Conservation (phyloP, 2,888 invertebrate genomes). For the Melanostoma mellinum region DNA sequence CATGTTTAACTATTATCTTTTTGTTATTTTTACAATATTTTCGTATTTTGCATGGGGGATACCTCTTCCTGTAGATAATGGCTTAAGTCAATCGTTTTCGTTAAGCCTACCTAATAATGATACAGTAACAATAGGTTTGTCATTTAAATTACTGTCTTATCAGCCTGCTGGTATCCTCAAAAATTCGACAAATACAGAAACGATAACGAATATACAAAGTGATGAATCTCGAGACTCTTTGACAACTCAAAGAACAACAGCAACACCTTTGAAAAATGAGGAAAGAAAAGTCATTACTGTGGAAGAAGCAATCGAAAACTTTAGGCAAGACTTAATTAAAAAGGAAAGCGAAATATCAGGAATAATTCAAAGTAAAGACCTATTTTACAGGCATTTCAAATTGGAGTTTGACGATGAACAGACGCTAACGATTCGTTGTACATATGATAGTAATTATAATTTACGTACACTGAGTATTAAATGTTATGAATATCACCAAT, state of each 20-base stretch:
- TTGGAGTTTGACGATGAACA: slow-evolving; percentile 48
- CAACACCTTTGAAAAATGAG: slow-evolving; percentile 13
- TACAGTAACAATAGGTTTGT: background rate
- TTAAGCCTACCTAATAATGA: background rate
- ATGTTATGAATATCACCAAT: slow-evolving; percentile 57
- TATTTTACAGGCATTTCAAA: slow-evolving; percentile 60
- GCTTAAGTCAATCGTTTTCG: background rate
- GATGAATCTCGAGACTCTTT: background rate
- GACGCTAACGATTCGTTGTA: slow-evolving; percentile 48
- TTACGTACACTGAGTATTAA: slow-evolving; percentile 49
- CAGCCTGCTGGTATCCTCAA: background rate
- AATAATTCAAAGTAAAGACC: slow-evolving; percentile 57
- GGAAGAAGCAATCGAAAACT: slow-evolving; percentile 60
- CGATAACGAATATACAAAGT: background rate
- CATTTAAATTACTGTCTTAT: slow-evolving; percentile 1
- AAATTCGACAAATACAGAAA: background rate
- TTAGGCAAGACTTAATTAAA: slow-evolving; percentile 60
- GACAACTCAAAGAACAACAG: background rate
- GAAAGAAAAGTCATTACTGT: slow-evolving; percentile 38
- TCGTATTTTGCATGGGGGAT: background rate
- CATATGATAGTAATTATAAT: slow-evolving; percentile 56
- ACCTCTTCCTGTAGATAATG: background rate
- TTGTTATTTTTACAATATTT: background rate
- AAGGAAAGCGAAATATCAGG: slow-evolving; percentile 62
- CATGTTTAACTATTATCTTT: no score